phyloP scores from a whole-genome alignment of 2,888 invertebrate genomes.

The Galerucella nymphaeae region DNA sequence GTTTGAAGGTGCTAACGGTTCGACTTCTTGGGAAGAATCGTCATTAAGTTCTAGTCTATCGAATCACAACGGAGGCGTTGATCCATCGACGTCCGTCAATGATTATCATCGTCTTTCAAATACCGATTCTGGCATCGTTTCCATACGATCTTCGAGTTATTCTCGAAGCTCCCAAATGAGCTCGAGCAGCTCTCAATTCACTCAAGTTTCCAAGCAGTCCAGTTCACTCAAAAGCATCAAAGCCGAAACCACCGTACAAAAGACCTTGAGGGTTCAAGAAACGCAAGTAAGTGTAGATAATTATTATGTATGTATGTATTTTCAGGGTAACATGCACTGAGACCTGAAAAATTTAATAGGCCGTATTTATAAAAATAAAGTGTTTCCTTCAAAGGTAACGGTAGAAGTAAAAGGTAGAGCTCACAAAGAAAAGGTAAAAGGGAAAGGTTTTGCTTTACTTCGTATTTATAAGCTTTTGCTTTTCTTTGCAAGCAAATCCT shows the following conservation, averaged over 20 bases:
- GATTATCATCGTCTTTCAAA: constrained; percentile 63
- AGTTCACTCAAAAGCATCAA: constrained; percentile 51
- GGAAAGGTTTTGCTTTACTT: too few relatives aligned
- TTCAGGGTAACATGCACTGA: too few relatives aligned
- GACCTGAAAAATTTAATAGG: too few relatives aligned
- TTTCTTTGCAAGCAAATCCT: too few relatives aligned
- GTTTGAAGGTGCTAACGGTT: constrained; percentile 54
- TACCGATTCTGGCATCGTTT: constrained; percentile 72
- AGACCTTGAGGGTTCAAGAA: constrained; percentile 44
- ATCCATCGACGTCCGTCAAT: constrained; percentile 52
- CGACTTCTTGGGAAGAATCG: constrained; percentile 62
- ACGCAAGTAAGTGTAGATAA: constrained; percentile 40
- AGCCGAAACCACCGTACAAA: constrained; percentile 55
- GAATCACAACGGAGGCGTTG: constrained; percentile 52
- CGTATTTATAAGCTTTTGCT: too few relatives aligned
- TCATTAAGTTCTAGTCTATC: constrained; percentile 58
- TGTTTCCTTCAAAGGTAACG: too few relatives aligned
- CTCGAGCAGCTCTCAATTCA: constrained; percentile 63
- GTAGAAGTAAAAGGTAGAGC: too few relatives aligned
- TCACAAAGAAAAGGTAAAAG: too few relatives aligned
- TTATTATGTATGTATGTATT: too few relatives aligned
- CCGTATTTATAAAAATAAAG: too few relatives aligned
- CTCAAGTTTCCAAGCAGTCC: constrained; percentile 54
- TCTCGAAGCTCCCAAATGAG: constrained; percentile 73
- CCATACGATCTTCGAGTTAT: constrained; percentile 71